Percentiles rank a stretch among this genome's conserved stretches.
These are phyloP conservation scores for Phortica okadai DNA, from an alignment of 2,888 invertebrate species.

Conservation along the genomic window DNA sequence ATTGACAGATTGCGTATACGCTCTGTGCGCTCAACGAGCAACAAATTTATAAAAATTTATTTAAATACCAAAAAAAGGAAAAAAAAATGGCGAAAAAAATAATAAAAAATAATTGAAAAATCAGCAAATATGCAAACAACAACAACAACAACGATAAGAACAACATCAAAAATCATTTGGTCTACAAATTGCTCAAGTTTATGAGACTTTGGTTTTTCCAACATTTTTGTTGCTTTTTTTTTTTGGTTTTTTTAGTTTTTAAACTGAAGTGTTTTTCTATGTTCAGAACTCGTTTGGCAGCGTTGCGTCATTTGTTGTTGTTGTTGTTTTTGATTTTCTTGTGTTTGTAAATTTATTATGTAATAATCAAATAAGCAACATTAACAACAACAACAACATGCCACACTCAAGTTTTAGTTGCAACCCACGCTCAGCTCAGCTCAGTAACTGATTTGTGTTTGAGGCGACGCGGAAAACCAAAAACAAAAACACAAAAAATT, in stretches of 20 bases:
- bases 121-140: too few relatives aligned
- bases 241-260: not conserved
- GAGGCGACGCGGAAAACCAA: too few relatives aligned
- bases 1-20: too few relatives aligned
- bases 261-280: not conserved
- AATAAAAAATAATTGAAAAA: not conserved
- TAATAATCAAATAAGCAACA: not conserved
- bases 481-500: too few relatives aligned
- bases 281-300: slow-evolving; percentile 47
- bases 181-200: not conserved
- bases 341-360: not conserved
- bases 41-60: too few relatives aligned
- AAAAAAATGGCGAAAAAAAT: not conserved
- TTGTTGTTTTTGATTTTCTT: not conserved
- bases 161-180: not conserved
- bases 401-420: too few relatives aligned
- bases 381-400: too few relatives aligned
- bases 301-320: slow-evolving; percentile 4
- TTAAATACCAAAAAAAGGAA: not conserved
- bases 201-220: too few relatives aligned
- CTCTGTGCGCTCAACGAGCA: too few relatives aligned
- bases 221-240: too few relatives aligned
- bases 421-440: too few relatives aligned
- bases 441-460: not conserved
- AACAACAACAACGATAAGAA: not conserved